These are phyloP conservation scores for Stichodactyla helianthus DNA, from an alignment of 64 coral and sea anemone genomes.

Conservation along the genomic window DNA sequence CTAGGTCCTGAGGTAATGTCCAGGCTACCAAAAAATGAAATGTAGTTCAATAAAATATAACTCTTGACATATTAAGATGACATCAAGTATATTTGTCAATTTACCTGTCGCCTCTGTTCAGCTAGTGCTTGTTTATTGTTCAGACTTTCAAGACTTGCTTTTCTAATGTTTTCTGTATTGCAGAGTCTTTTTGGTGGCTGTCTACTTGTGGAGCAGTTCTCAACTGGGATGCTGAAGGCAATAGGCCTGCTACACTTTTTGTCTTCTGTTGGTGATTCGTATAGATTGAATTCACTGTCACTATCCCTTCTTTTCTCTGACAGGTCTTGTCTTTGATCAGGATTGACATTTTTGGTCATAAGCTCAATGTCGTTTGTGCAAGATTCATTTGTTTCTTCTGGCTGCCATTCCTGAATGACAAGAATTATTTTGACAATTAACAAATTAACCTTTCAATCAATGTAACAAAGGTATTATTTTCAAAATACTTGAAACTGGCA, in stretches of 20 bases:
- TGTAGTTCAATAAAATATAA: no score
- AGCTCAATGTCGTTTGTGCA: neutral
- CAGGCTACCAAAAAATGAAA: no score
- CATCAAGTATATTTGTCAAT: neutral
- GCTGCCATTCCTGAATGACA: neutral
- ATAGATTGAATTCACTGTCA: neutral
- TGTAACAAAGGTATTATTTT: no score
- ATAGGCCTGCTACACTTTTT: slow-evolving; percentile 16
- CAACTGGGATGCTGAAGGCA: slow-evolving; percentile 39
- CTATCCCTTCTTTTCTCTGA: neutral
- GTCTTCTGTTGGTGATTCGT: neutral
- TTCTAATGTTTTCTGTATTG: slow-evolving; percentile 1
- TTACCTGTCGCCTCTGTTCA: slow-evolving; percentile 38
- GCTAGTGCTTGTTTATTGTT: slow-evolving; percentile 48
- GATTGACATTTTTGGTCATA: neutral
- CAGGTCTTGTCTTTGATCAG: neutral
- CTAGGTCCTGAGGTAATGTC: no score
- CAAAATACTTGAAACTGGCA: no score
- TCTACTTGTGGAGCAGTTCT: neutral
- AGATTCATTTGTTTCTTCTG: neutral
- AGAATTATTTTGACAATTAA: neutral
- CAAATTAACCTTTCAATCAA: no score
- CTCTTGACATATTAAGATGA: no score
- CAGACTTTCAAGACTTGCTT: slow-evolving; percentile 33
- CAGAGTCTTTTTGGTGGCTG: slow-evolving; percentile 42